Conservation (phyloP, 1,140 invertebrate species). For the Pentalonia nigronervosa region DNA sequence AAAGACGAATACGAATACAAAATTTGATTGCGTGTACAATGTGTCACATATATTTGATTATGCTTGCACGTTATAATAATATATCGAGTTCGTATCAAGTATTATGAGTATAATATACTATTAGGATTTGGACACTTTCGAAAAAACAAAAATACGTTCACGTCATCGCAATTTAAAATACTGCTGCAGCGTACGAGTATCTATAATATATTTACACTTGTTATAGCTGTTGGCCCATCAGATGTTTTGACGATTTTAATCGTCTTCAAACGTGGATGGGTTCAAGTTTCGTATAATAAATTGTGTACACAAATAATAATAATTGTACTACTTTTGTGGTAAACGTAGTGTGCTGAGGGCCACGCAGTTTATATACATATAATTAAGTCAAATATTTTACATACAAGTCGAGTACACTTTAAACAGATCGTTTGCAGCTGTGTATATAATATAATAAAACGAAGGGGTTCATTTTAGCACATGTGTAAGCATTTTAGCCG, state of each 20-base stretch:
- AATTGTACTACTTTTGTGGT: not conserved
- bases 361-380: not conserved
- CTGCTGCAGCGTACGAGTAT: not conserved
- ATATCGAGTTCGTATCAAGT: not conserved
- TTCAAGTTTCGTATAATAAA: not conserved
- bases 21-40: not conserved
- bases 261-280: not conserved
- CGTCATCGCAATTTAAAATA: not conserved
- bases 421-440: slow-evolving; percentile 52
- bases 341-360: not conserved
- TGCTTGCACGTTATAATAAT: not conserved
- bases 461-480: slow-evolving; percentile 57
- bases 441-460: slow-evolving; percentile 24
- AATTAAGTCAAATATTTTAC: slow-evolving; percentile 1
- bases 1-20: not conserved
- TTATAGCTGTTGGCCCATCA: not conserved
- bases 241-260: not conserved
- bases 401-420: not conserved
- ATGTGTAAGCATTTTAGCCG: not conserved
- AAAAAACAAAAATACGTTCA: not conserved
- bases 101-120: not conserved
- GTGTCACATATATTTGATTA: not conserved
- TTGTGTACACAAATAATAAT: not conserved
- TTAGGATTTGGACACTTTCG: not conserved
- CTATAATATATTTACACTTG: not conserved